Evolutionary conservation across 1,140 invertebrate species (phyloP), one percentile per base, ranked within the genome.

Genomic region (Cyphomyrmex costatus): DNA sequence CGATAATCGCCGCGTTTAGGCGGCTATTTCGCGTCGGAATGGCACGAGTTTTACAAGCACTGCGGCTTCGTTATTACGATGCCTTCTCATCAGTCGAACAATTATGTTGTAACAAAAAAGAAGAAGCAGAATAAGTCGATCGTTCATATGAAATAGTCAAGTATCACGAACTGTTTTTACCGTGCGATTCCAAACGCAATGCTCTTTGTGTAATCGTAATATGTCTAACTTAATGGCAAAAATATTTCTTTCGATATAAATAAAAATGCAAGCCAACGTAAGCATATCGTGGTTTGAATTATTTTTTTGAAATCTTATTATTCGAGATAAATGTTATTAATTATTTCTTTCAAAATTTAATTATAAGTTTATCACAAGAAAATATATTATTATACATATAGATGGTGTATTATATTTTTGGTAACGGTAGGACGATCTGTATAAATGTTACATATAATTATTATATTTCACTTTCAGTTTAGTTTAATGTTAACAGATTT

Each of bases 81-180:
- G 36, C 27, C 24, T 61, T 27, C 65, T n/a, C 58, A 1, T 61
- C 58, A n/a, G 7, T n/a, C 42, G n/a, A 68, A 80, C 63, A 60
- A 61, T 70, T 86, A 86, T 21, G 51, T 24, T 33, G 51, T 24
- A 60, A 68, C 49, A 79, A 85, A 42, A 85, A 86, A n/a, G 46
- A 30, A 36, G 21, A 74, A 10, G 12, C 33, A 14, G 24, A 7
- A 51, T 65, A n/a, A 27, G 24, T 19, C 10, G 30, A 36, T 60
- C 33, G 27, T 78, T 71, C 66, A n/a, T 33, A n/a, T 30, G 14
- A 74, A 82, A 83, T 6, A 7, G 10, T 46, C 56, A 27, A 42
- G n/a, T 83, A 24, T 60, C 51, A 24, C 30, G 27, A 66, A 46
- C 7, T 24, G 14, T 33, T 3, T 79, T 79, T 19, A 36, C 8